A percentile compares a stretch with the other conserved stretches of the same genome.
Conservation (phyloP, 2,113 vertebrate genomes). For the Apodemus speciosus region DNA sequence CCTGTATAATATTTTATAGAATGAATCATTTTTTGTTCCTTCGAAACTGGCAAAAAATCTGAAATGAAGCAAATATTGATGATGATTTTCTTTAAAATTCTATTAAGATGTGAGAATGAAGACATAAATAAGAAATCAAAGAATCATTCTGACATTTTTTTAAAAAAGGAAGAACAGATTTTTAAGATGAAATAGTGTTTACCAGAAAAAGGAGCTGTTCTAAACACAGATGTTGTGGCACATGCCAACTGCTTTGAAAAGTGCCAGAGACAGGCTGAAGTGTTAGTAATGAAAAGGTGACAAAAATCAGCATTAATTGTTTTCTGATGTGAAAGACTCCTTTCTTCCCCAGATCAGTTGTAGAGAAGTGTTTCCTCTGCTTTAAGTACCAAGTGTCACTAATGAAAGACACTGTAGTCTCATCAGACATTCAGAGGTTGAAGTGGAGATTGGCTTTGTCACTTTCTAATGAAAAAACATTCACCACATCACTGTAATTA, state of each 20-base stretch:
- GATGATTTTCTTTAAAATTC: constrained; percentile 20
- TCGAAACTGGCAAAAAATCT: constrained; percentile 14
- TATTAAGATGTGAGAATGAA: constrained; percentile 57
- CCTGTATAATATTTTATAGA: not conserved
- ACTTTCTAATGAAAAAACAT: not conserved
- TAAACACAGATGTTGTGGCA: constrained; percentile 16
- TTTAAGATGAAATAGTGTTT: constrained; percentile 54
- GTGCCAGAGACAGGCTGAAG: constrained; percentile 12
- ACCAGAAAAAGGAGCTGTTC: not conserved
- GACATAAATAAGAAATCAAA: constrained; percentile 38
- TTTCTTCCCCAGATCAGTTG: not conserved
- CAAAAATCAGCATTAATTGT: constrained; percentile 56
- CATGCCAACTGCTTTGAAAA: constrained; percentile 55
- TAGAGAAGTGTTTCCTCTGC: not conserved
- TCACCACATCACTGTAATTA: not conserved
- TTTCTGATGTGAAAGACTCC: not conserved
- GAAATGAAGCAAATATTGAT: not conserved
- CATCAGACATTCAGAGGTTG: not conserved
- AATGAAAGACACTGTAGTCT: not conserved
- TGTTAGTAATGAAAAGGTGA: constrained; percentile 16
- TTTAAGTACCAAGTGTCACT: not conserved
- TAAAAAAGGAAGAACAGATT: constrained; percentile 24
- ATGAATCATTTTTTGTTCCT: constrained; percentile 4
- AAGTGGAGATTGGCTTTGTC: not conserved
- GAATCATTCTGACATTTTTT: constrained; percentile 55